Conservation (phyloP, 2,113 vertebrate genomes). For the Otolemur garnettii region DNA sequence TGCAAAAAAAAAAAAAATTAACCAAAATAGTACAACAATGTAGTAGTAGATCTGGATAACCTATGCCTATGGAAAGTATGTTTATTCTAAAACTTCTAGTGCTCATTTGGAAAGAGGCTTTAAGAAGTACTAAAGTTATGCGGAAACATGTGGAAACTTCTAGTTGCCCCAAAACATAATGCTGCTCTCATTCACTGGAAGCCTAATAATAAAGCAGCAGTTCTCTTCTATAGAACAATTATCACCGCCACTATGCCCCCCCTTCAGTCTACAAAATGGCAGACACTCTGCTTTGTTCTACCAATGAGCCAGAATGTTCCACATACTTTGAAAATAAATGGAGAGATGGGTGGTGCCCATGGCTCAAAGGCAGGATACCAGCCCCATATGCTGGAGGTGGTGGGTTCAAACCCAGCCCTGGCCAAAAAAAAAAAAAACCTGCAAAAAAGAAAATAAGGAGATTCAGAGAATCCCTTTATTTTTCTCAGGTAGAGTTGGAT, state of each 20-base stretch:
- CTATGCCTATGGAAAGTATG: background rate
- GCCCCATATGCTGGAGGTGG: no score
- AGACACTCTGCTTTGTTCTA: background rate
- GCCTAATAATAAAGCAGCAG: background rate
- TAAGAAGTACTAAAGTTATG: background rate
- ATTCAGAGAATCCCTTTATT: slow-evolving; percentile 16
- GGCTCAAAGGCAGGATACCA: no score
- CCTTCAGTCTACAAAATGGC: background rate
- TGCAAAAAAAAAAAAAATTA: background rate
- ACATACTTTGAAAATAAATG: background rate
- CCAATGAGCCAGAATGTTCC: background rate
- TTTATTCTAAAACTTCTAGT: slow-evolving; percentile 8
- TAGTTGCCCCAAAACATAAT: background rate
- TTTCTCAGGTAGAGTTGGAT: slow-evolving; percentile 35
- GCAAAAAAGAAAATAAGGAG: no score
- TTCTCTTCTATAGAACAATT: background rate
- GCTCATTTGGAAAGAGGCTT: slow-evolving; percentile 15
- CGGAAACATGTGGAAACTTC: background rate
- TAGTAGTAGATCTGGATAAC: slow-evolving; percentile 9
- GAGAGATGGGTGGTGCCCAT: background rate
- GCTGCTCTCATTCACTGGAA: background rate
- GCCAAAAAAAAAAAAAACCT: no score
- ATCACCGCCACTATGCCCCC: no score
- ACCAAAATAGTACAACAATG: background rate
- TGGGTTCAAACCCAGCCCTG: no score